Conservation (phyloP, 2,888 invertebrate species). For the Fissipunctia ypsillon region DNA sequence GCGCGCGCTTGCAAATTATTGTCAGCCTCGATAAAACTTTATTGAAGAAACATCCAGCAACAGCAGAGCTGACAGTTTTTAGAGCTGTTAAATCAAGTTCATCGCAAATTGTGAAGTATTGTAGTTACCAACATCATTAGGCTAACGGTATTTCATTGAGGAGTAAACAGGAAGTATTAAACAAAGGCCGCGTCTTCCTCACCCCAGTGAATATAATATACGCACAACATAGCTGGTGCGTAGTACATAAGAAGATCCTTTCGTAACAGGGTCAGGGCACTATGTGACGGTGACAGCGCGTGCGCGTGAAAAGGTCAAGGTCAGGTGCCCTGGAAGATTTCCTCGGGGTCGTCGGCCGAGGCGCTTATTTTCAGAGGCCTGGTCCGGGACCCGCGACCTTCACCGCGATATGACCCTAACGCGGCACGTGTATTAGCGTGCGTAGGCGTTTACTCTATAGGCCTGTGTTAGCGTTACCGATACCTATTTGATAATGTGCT, state of each 20-base stretch:
- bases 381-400: slow-evolving; percentile 85
- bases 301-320: slow-evolving; percentile 90
- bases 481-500: slow-evolving; percentile 57
- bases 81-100: slow-evolving; percentile 1
- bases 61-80: slow-evolving; percentile 3
- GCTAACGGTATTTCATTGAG: slow-evolving; percentile 17
- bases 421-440: slow-evolving; percentile 83
- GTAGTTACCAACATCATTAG: slow-evolving; percentile 18
- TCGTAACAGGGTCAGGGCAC: slow-evolving; percentile 88
- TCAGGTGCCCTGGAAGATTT: slow-evolving; percentile 89
- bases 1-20: not conserved
- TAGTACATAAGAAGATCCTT: slow-evolving; percentile 78
- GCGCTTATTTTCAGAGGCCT: slow-evolving; percentile 85
- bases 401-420: slow-evolving; percentile 82
- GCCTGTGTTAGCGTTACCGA: slow-evolving; percentile 59
- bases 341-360: slow-evolving; percentile 85
- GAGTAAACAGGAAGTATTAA: slow-evolving; percentile 52
- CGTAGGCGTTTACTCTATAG: slow-evolving; percentile 78
- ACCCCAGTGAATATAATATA: slow-evolving; percentile 41
- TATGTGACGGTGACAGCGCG: slow-evolving; percentile 84
- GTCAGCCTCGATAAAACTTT: not conserved
- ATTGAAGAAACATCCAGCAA: slow-evolving; percentile 6
- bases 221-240: slow-evolving; percentile 53
- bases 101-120: slow-evolving; percentile 11
- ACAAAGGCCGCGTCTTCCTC: slow-evolving; percentile 36